Base-by-base conservation (phyloP, 2,888 invertebrate species). In the Timema cristinae region DNA sequence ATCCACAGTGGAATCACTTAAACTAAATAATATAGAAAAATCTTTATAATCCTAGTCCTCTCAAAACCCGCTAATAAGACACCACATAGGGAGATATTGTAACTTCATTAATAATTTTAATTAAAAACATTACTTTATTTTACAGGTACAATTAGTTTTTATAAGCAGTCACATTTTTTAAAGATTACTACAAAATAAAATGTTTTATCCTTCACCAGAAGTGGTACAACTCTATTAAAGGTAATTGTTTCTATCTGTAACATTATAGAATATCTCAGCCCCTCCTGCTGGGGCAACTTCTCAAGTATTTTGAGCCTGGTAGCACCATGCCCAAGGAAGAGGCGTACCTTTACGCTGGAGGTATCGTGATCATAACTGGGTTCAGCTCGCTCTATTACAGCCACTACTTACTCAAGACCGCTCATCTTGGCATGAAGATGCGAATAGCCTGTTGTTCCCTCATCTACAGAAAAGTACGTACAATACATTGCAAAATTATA, bases 391-490 rank as follows among this genome's bases (percentile, higher is more conserved):
- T 91, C 50, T 82, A 90, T 72, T 85, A 88, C 77, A 94, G 94
- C 80, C 73, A 89, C 77, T 77, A 83, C 32, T 82, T 81, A 71
- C 80, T 89, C 75, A 84, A 85, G 51, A 85, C 86, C 78, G 83
- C 85, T 76, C 86, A 89, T 76, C 85, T 93, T 66, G 94, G 94
- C 68, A 92, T 93, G 92, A 83, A 90, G 79, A 85, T 92, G 71
- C 83, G 94, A 77, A 86, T 94, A 70, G 92, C 93, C 0, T 87
- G 90, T 77, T 92, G 92, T 79, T 91, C 92, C 0, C 81, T 95
- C n/a, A 81, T 95, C 74, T 94, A 93, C 80, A 87, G 92, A 84
- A 95, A 95, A 87, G 93, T 93, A 82, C 72, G 75, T 63, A n/a
- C 16, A 13, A 11, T 47, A 47, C 63, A 10, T 1, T 63, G 47